Conservation (phyloP, 2,888 invertebrate genomes). For the Lasioglossum calceatum region DNA sequence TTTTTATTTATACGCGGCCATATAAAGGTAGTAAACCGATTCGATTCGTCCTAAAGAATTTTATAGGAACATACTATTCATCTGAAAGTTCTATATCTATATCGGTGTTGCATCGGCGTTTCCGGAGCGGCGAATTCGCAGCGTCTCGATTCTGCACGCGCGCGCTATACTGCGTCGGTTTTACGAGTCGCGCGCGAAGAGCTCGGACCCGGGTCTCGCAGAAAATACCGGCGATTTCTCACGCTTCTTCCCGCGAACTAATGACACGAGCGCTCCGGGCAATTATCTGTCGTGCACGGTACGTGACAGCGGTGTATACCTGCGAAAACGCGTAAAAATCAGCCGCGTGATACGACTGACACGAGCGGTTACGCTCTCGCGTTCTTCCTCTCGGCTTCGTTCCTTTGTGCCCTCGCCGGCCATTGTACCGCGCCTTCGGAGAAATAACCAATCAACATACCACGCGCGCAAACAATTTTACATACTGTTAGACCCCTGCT, state of each 20-base stretch:
- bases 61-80: background rate
- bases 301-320: constrained; percentile 35
- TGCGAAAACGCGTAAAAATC: constrained; percentile 39
- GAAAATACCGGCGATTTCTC: constrained; percentile 36
- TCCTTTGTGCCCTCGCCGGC: constrained; percentile 21
- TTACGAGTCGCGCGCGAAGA: constrained; percentile 18
- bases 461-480: background rate
- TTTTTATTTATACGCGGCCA: background rate
- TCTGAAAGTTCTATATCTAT: background rate
- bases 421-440: constrained; percentile 8
- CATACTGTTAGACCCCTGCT: background rate
- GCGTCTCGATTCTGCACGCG: background rate
- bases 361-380: constrained; percentile 16
- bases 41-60: background rate
- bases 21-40: background rate
- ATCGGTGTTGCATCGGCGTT: background rate
- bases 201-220: background rate
- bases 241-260: constrained; percentile 33
- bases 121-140: background rate
- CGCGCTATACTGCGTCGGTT: background rate
- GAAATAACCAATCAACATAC: constrained; percentile 17
- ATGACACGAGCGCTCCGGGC: constrained; percentile 40
- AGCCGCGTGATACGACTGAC: constrained; percentile 15
- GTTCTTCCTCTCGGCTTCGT: background rate
- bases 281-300: constrained; percentile 32